Percentiles rank a stretch among this genome's conserved stretches.
Conservation (phyloP, 2,113 vertebrate species). For the Symphodus melops region DNA sequence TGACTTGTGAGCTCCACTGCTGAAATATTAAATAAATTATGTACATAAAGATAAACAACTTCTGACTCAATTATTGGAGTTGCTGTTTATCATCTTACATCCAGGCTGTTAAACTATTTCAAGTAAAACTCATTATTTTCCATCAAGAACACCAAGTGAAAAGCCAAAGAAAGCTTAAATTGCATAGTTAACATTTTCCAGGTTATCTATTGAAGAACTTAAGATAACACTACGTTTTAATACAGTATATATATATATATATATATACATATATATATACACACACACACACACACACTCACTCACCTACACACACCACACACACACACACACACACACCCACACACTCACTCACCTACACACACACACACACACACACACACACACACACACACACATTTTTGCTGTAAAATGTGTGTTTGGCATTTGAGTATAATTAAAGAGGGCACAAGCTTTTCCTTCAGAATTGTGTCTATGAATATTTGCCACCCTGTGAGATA, state of each 20-base stretch:
- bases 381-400: no score
- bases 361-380: no score
- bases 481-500: conserved; percentile 19
- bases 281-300: no score
- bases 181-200: background rate
- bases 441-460: conserved; percentile 6
- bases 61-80: conserved; percentile 2
- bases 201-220: conserved; percentile 15
- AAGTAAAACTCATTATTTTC: conserved; percentile 17
- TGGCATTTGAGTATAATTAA: conserved; percentile 45
- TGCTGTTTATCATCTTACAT: background rate
- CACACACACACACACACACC: no score
- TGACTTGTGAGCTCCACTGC: background rate
- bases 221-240: no score
- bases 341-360: no score
- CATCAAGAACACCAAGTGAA: background rate
- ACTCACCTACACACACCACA: no score
- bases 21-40: background rate
- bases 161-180: background rate
- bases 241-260: no score
- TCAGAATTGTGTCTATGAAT: conserved; percentile 28
- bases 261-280: no score
- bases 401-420: conserved; percentile 37
- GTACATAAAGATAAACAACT: background rate
- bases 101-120: background rate